Percentiles rank a stretch among this genome's conserved stretches.
These are phyloP conservation scores for Pandemis corylana DNA, from an alignment of 2,888 invertebrate species.

Conservation along the genomic window DNA sequence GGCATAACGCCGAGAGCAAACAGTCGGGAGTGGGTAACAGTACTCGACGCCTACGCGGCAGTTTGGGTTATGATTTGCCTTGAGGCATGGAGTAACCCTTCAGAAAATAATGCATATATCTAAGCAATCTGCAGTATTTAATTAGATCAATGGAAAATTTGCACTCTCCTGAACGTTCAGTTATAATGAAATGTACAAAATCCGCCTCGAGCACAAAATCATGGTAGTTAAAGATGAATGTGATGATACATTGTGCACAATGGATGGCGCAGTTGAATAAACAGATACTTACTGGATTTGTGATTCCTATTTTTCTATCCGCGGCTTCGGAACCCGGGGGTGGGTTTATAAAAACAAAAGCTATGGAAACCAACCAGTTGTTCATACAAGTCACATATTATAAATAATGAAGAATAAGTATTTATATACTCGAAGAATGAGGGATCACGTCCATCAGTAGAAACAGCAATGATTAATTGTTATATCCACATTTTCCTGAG, in stretches of 20 bases:
- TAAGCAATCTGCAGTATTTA: neutral
- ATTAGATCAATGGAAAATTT: neutral
- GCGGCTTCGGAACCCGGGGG: neutral
- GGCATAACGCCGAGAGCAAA: constrained; percentile 39
- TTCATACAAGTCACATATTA: neutral
- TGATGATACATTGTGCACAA: no score
- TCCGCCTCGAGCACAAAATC: no score
- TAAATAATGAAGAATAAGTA: neutral
- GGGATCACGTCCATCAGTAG: neutral
- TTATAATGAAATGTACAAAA: no score
- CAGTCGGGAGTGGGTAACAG: constrained; percentile 58
- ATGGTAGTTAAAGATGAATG: no score
- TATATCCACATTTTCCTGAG: neutral
- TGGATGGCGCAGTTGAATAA: no score
- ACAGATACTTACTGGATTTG: neutral
- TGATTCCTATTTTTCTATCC: neutral
- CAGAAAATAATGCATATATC: neutral
- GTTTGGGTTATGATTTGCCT: constrained; percentile 2
- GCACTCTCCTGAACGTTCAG: no score
- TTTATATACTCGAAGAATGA: neutral
- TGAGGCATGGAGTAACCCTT: neutral
- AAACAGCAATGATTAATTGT: constrained; percentile 6
- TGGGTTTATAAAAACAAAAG: neutral
- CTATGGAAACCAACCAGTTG: constrained; percentile 8
- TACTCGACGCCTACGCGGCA: constrained; percentile 64